Percentiles rank a stretch among this genome's conserved stretches.
These are phyloP conservation scores for Brenthis daphne DNA, from an alignment of 2,888 invertebrate species.

Conservation along the genomic window DNA sequence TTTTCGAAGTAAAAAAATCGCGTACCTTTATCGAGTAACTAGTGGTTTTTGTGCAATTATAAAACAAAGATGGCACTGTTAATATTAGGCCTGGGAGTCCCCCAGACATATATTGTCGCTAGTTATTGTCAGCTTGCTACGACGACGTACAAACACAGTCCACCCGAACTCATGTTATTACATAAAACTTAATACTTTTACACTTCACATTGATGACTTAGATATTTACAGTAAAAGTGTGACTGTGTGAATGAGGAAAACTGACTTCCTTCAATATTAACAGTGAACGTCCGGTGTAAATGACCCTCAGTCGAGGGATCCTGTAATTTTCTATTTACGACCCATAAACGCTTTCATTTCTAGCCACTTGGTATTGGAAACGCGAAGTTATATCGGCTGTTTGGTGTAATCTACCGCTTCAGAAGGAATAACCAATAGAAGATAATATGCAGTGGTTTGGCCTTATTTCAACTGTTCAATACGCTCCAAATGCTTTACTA, in stretches of 20 bases:
- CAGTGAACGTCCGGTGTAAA: constrained; percentile 55
- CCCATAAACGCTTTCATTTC: constrained; percentile 69
- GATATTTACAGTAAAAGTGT: constrained; percentile 14
- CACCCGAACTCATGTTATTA: too few relatives aligned
- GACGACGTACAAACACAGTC: too few relatives aligned
- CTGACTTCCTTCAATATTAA: constrained; percentile 47
- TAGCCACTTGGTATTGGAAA: constrained; percentile 67
- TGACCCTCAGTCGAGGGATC: constrained; percentile 52
- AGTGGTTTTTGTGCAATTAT: too few relatives aligned
- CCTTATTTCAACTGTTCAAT: constrained; percentile 10
- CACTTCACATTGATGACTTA: neutral
- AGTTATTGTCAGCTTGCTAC: too few relatives aligned
- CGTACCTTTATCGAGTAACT: too few relatives aligned
- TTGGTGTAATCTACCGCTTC: constrained; percentile 29
- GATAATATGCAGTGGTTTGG: constrained; percentile 22
- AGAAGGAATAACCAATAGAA: constrained; percentile 27
- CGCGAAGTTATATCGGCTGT: constrained; percentile 40
- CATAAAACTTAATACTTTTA: neutral
- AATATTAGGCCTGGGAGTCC: too few relatives aligned
- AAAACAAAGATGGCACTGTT: too few relatives aligned
- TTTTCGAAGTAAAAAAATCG: too few relatives aligned
- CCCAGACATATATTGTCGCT: too few relatives aligned
- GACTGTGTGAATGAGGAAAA: constrained; percentile 25
- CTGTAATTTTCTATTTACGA: constrained; percentile 72
- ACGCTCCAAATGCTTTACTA: neutral